These are phyloP conservation scores for Schizaphis graminum DNA, from an alignment of 2,888 invertebrate genomes.

Conservation along the genomic window DNA sequence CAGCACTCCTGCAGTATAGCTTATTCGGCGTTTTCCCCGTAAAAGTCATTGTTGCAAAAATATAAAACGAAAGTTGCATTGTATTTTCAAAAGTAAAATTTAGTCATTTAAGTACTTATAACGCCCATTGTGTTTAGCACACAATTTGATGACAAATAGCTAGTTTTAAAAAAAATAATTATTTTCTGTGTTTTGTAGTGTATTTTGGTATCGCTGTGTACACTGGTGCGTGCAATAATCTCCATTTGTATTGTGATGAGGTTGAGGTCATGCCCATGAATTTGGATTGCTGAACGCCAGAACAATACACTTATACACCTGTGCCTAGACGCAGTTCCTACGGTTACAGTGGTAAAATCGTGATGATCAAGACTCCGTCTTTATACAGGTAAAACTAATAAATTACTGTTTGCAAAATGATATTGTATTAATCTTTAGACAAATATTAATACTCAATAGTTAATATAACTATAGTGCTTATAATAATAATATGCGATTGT, in stretches of 20 bases:
- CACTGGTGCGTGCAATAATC: slow-evolving; percentile 10
- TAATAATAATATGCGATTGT: background rate
- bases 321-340: background rate
- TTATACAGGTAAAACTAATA: background rate
- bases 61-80: background rate
- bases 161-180: background rate
- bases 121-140: background rate
- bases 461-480: background rate
- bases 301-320: slow-evolving; percentile 12
- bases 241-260: slow-evolving; percentile 12
- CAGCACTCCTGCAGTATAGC: background rate
- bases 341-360: background rate
- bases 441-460: background rate
- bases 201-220: background rate
- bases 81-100: background rate
- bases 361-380: background rate
- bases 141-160: slow-evolving; percentile 2
- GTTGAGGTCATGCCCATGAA: slow-evolving; percentile 11
- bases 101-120: background rate
- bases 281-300: slow-evolving; percentile 9
- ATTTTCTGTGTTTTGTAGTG: slow-evolving; percentile 15
- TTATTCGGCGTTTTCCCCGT: background rate
- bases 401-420: background rate
- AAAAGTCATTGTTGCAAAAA: background rate
- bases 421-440: background rate